phyloP scores from a whole-genome alignment of 2,888 invertebrate genomes.

The Habroteleia sp. region DNA sequence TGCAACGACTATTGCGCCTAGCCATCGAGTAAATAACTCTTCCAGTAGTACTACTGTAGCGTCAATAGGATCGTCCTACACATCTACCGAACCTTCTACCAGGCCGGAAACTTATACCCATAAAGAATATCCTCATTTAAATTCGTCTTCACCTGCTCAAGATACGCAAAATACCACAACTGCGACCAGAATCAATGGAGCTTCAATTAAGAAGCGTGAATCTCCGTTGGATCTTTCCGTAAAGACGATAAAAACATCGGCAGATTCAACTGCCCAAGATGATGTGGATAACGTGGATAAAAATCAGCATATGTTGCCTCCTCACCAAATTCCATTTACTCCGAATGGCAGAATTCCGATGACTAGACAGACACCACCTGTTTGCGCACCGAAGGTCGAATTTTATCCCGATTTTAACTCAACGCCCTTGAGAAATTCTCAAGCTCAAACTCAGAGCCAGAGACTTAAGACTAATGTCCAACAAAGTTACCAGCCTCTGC shows the following conservation, averaged over 20 bases:
- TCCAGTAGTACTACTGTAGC: conserved; percentile 74
- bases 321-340: conserved; percentile 55
- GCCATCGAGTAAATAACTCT: conserved; percentile 73
- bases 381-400: conserved; percentile 88
- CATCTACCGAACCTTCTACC: conserved; percentile 66
- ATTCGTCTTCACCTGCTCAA: conserved; percentile 57
- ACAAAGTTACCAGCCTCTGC: conserved; percentile 70
- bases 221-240: conserved; percentile 94
- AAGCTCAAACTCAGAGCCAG: conserved; percentile 37
- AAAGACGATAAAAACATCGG: conserved; percentile 93
- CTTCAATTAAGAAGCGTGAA: conserved; percentile 83
- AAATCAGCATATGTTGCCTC: conserved; percentile 67
- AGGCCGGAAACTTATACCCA: conserved; percentile 68
- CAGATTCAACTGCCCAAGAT: conserved; percentile 91
- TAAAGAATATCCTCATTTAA: conserved; percentile 72
- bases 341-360: conserved; percentile 57
- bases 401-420: conserved; percentile 88
- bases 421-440: conserved; percentile 71
- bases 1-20: conserved; percentile 76
- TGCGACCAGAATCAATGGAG: conserved; percentile 70
- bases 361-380: conserved; percentile 70
- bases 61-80: conserved; percentile 71
- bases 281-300: conserved; percentile 81
- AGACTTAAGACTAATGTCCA: conserved; percentile 67
- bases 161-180: conserved; percentile 63